A percentile compares a stretch with the other conserved stretches of the same genome.
Conservation (phyloP, 2,888 invertebrate species). For the Thysanoteuthis rhombus region DNA sequence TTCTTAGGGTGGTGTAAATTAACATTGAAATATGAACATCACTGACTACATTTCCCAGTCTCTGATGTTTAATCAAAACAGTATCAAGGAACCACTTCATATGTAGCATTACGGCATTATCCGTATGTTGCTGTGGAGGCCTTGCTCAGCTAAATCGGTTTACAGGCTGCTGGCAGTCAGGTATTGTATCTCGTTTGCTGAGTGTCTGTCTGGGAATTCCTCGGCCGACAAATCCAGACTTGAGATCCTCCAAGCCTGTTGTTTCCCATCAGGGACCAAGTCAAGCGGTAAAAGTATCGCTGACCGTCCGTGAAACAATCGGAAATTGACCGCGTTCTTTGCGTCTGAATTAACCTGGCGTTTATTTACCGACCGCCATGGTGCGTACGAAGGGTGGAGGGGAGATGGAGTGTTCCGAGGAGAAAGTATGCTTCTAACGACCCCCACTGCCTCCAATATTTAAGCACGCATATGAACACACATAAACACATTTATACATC, state of each 20-base stretch:
- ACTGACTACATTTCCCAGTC: no score
- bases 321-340: not conserved
- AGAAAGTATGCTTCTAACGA: not conserved
- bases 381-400: not conserved
- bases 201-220: not conserved
- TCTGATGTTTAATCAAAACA: no score
- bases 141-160: not conserved
- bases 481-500: no score
- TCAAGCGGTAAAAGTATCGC: not conserved
- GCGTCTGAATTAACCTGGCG: constrained; percentile 12
- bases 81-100: no score
- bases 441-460: not conserved
- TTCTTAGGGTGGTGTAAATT: no score
- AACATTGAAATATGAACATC: no score
- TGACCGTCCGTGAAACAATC: not conserved
- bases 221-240: not conserved
- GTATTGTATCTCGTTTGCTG: not conserved
- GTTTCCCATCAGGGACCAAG: not conserved
- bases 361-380: not conserved
- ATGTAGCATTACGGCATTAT: no score
- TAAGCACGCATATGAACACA: not conserved
- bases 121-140: no score
- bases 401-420: not conserved
- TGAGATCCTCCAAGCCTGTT: not conserved
- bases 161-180: no score